Evolutionary conservation across 1,140 invertebrate species (phyloP).

Genomic region (Pectinophora gossypiella): DNA sequence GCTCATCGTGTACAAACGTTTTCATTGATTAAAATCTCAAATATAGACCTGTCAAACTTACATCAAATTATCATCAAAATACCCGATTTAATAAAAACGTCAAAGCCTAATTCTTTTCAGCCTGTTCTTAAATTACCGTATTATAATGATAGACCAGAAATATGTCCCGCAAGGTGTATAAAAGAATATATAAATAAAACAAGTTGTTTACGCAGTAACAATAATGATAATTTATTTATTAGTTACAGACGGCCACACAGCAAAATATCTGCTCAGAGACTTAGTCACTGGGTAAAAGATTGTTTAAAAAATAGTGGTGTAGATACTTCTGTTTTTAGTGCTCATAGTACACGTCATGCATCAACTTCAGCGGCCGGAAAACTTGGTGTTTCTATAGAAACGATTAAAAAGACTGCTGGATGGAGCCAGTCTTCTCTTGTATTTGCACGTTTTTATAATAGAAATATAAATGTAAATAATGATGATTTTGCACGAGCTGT

Average conservation of each 20-base stretch:
- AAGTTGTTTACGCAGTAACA: background rate
- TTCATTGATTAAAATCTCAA: background rate
- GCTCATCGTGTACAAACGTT: slow-evolving; percentile 5
- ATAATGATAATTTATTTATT: background rate
- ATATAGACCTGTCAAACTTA: background rate
- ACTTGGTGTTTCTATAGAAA: background rate
- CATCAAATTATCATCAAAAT: background rate
- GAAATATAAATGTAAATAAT: background rate
- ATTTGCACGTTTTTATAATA: background rate
- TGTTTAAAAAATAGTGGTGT: background rate
- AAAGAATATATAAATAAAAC: slow-evolving; percentile 1
- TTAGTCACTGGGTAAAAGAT: background rate
- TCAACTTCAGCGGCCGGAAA: background rate
- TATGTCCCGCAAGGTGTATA: slow-evolving; percentile 5
- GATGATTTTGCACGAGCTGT: background rate
- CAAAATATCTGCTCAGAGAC: background rate
- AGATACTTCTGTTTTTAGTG: background rate
- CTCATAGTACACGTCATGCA: background rate
- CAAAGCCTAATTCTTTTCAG: background rate
- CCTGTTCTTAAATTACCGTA: slow-evolving; percentile 3
- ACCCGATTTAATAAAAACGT: background rate
- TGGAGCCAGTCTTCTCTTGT: background rate
- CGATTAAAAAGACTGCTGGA: background rate
- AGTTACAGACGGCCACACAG: background rate
- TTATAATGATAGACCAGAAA: slow-evolving; percentile 1